Base-by-base conservation (phyloP, 2,797 vertebrate species). In the Xyrichtys novacula region DNA sequence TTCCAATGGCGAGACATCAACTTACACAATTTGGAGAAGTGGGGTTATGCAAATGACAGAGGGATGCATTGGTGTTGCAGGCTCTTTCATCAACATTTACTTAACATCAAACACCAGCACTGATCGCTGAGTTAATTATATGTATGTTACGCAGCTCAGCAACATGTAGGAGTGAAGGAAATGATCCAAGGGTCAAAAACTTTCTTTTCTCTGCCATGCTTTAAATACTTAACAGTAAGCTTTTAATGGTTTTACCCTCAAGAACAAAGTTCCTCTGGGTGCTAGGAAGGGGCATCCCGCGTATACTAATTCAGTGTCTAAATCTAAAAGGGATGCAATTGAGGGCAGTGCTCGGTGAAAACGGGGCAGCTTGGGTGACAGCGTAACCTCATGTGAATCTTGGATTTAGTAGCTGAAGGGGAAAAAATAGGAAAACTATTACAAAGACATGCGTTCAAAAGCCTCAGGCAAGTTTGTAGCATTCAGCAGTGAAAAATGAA, bases 11-110 rank as follows among this genome's bases (percentile, higher is more conserved):
- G n/a, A 52, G 29, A 55, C 23, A 19, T n/a, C 25, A 49, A 6
- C 19, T 55, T 22, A 1, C n/a, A 26, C 25, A 40, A 19, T 49
- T 67, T 31, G 38, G 28, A 57, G 36, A 76, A 48, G 16, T 42
- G 48, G 17, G 39, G 16, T 44, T 76, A 77, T 78, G 72, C 66
- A 80, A 77, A 83, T 71, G 50, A 1, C n/a, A 46, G 28, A 28
- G 26, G 28, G 14, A 46, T 26, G n/a, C 42, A 23, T 34, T 10
- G 49, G 28, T 11, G 47, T 83, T 79, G 75, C 79, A 26, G 11
- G 20, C 22, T 59, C 52, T 85, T 83, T 81, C 80, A 80, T 79
- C 83, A 86, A 85, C 67, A 68, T 50, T n/a, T 56, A 43, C 48
- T 52, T 39, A 7, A 62, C 36, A 63, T 69, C 44, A 71, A 80